Evolutionary conservation across 2,113 vertebrate genomes (phyloP), one percentile per base, ranked within the genome.

Genomic region (Geococcyx californianus): DNA sequence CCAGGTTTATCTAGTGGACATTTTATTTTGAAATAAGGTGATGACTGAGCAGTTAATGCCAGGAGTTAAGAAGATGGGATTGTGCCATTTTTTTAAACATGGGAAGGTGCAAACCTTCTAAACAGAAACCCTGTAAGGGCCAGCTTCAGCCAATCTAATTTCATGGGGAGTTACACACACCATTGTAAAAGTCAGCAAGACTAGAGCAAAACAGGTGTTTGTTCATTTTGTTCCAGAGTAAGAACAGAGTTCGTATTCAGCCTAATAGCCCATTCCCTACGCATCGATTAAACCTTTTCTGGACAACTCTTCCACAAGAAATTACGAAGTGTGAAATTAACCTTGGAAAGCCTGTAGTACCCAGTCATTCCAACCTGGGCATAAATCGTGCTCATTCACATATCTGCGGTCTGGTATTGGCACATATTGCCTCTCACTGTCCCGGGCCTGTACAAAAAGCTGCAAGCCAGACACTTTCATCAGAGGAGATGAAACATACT

Each of bases 291-390:
- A 78, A 49, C 16, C 38, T 92, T 86, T 84, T 75, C 72, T 81
- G 28, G 51, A 78, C 38, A 87, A 36, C 19, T 64, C 33, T 63
- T 90, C 56, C 56, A 70, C 21, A 84, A 67, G 59, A 95, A 83
- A 93, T 84, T 84, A 56, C 52, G 38, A 85, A 68, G 75, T 52
- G 47, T 90, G 82, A 95, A 94, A 94, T 93, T 86, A 93, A 55
- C 77, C 67, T 62, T 91, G n/a, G 34, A 82, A 86, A 59, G 56
- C 45, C 31, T 74, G 47, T 26, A 80, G 62, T 84, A 83, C 83
- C 21, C 26, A 56, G 29, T 73, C 31, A 40, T 16, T 90, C 45
- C 29, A 21, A 29, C n/a, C 19, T 58, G 44, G 21, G 33, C 28
- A 76, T 66, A 56, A 94, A 87, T 68, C 26, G 31, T 25, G 58